Evolutionary conservation across 2,888 invertebrate genomes (phyloP).

Genomic region (Mylabris sibirica): DNA sequence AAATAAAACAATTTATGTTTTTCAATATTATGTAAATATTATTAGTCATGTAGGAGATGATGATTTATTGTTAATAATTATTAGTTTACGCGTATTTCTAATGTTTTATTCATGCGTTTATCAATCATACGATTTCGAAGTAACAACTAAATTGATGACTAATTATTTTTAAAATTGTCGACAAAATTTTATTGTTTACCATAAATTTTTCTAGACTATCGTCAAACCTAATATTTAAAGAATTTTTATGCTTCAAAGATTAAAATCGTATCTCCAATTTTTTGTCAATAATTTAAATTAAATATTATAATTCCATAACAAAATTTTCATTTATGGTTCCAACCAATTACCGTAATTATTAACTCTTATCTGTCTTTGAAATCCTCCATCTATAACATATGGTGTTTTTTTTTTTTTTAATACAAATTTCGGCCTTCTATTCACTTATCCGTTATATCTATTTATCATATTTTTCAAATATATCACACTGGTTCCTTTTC

Average conservation of each 20-base stretch:
- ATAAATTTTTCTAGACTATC: not conserved
- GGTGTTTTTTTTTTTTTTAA: not conserved
- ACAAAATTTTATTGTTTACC: not conserved
- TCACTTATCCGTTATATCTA: constrained; percentile 48
- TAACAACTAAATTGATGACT: constrained; percentile 15
- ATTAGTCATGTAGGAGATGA: not conserved
- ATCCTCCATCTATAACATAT: not conserved
- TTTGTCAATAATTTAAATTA: not conserved
- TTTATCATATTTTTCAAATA: constrained; percentile 53
- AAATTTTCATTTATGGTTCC: not conserved
- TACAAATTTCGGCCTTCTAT: not conserved
- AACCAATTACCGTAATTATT: not conserved
- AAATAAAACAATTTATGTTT: not conserved
- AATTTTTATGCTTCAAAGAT: not conserved
- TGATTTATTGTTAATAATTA: constrained; percentile 16
- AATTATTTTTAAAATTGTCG: constrained; percentile 5
- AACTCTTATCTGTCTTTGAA: not conserved
- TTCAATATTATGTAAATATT: not conserved
- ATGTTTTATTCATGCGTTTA: constrained; percentile 14
- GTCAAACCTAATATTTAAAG: not conserved
- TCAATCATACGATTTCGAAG: constrained; percentile 14
- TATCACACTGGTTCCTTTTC: constrained; percentile 44
- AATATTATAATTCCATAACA: no score
- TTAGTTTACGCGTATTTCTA: constrained; percentile 5
- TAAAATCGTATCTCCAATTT: not conserved